These are phyloP conservation scores for Unio delphinus DNA, from an alignment of 2,888 invertebrate species.

Conservation along the genomic window DNA sequence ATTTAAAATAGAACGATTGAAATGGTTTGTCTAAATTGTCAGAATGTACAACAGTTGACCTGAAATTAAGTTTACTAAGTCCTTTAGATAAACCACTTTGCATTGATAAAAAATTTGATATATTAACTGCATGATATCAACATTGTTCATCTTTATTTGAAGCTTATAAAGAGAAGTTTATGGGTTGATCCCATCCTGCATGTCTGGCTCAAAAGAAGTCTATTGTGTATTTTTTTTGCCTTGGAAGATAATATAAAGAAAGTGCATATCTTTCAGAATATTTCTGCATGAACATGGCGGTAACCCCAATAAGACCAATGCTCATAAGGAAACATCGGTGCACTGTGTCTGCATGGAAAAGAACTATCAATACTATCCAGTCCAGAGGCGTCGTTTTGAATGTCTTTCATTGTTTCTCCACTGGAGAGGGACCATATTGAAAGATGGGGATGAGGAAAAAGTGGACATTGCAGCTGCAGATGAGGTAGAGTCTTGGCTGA, in stretches of 20 bases:
- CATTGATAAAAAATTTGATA: too few species aligned
- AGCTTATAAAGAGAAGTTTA: too few species aligned
- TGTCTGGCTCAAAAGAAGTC: too few species aligned
- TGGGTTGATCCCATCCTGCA: too few species aligned
- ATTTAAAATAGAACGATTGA: neutral
- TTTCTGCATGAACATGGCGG: conserved; percentile 79
- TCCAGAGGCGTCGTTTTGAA: conserved; percentile 74
- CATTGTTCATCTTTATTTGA: too few species aligned
- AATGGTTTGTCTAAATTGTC: too few species aligned
- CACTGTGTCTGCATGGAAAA: conserved; percentile 76
- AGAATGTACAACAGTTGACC: too few species aligned
- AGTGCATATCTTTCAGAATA: conserved; percentile 71
- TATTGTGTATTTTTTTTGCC: too few species aligned
- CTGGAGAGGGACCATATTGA: conserved; percentile 76
- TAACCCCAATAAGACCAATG: conserved; percentile 81
- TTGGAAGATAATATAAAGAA: too few species aligned
- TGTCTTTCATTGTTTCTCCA: conserved; percentile 78
- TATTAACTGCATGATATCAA: too few species aligned
- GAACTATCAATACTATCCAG: conserved; percentile 53
- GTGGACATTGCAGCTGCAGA: conserved; percentile 77
- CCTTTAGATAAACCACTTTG: too few species aligned
- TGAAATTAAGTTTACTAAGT: too few species aligned
- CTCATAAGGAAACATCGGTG: conserved; percentile 77
- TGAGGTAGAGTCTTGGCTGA: conserved; percentile 71
- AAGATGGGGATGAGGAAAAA: conserved; percentile 76